These are phyloP conservation scores for Chondrilla cf. caribensis DNA, from an alignment of 37 sponge, comb jelly and placozoan species.

Conservation along the genomic window DNA sequence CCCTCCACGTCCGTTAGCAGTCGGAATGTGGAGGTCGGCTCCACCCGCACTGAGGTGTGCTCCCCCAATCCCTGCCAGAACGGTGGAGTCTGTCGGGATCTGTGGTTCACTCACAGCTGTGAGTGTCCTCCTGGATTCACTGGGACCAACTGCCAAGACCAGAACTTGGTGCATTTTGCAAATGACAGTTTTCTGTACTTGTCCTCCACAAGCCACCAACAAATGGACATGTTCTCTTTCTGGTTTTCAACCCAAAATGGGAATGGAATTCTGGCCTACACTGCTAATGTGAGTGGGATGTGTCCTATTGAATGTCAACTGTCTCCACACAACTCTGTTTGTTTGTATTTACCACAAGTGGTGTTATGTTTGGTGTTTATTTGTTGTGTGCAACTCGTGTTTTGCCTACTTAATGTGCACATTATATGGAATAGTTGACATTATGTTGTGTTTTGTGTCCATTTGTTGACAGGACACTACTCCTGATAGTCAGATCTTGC, in stretches of 20 bases:
- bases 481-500: neutral
- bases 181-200: slow-evolving; percentile 1
- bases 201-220: neutral
- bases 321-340: too few relatives aligned
- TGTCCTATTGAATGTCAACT: too few relatives aligned
- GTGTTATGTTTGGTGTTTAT: too few relatives aligned
- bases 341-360: too few relatives aligned
- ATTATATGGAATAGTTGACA: too few relatives aligned
- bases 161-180: slow-evolving; percentile 10
- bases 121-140: slow-evolving; percentile 27
- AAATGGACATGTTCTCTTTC: neutral
- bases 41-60: neutral
- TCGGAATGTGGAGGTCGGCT: slow-evolving; percentile 13
- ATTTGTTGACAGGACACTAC: neutral
- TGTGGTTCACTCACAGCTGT: slow-evolving; percentile 13
- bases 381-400: too few relatives aligned
- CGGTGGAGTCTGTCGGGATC: slow-evolving; percentile 52
- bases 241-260: slow-evolving; percentile 1
- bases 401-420: too few relatives aligned
- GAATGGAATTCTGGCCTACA: slow-evolving; percentile 14
- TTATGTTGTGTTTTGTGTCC: neutral
- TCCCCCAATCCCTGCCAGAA: slow-evolving; percentile 52
- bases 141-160: slow-evolving; percentile 7
- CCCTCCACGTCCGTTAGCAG: neutral
- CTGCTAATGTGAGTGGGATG: slow-evolving; percentile 29